These are phyloP conservation scores for Archips xylosteana DNA, from an alignment of 2,888 invertebrate species.

Conservation along the genomic window DNA sequence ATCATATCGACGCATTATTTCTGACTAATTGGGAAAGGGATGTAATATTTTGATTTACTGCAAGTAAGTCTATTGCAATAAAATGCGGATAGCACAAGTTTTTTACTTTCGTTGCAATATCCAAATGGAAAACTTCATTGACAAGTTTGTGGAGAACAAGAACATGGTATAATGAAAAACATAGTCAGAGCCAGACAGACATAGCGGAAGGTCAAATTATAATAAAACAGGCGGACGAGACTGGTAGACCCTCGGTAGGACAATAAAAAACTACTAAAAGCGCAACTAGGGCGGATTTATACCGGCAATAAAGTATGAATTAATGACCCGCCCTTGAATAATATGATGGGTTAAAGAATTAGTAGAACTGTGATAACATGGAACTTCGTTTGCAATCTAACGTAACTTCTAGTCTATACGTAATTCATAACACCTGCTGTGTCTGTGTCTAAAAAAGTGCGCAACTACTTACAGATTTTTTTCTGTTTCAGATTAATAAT, in stretches of 20 bases:
- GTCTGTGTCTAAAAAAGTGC: no score
- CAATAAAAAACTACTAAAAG: constrained; percentile 64
- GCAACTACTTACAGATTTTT: no score
- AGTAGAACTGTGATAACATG: neutral
- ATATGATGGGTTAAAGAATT: constrained; percentile 12
- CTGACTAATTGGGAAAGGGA: no score
- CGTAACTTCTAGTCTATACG: no score
- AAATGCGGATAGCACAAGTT: neutral
- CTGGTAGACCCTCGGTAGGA: constrained; percentile 55
- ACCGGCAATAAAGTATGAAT: constrained; percentile 62
- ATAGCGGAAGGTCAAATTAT: constrained; percentile 6
- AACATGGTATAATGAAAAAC: neutral
- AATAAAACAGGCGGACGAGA: constrained; percentile 48
- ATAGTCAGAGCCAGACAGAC: neutral
- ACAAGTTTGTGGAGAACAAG: neutral
- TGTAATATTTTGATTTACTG: no score
- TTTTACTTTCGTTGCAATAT: neutral
- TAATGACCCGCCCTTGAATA: constrained; percentile 55
- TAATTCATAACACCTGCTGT: no score
- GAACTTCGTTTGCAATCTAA: neutral
- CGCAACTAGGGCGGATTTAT: constrained; percentile 62
- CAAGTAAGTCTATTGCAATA: neutral
- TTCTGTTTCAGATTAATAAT: no score
- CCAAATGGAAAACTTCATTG: neutral
- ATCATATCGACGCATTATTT: no score